A percentile compares a stretch with the other conserved stretches of the same genome.
Evolutionary conservation across 2,888 invertebrate species (phyloP).

Genomic region (Spisula subtruncata): DNA sequence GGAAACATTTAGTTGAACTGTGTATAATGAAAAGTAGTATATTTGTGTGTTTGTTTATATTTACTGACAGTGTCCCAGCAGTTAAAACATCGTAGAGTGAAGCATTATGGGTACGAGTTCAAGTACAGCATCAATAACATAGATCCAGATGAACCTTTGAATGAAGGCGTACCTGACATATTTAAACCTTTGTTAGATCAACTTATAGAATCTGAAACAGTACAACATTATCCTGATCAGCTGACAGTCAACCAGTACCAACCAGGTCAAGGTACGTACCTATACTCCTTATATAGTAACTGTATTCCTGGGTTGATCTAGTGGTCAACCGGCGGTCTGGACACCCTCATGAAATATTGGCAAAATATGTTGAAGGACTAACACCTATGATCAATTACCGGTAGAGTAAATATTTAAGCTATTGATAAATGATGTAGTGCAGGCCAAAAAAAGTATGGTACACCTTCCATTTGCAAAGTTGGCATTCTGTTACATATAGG

Average conservation of each 20-base stretch:
- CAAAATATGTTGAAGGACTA: no score
- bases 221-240: conserved; percentile 85
- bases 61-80: conserved; percentile 37
- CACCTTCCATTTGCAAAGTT: no score
- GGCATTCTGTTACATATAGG: no score
- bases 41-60: background rate
- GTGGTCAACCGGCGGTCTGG: no score
- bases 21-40: background rate
- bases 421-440: no score
- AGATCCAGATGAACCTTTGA: conserved; percentile 91
- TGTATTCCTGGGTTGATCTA: no score
- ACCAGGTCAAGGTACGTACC: conserved; percentile 88
- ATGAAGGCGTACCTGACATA: conserved; percentile 91
- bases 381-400: no score
- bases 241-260: conserved; percentile 88
- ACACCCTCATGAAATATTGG: no score
- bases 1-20: no score
- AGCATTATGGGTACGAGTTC: conserved; percentile 97
- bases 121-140: conserved; percentile 95
- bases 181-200: conserved; percentile 91
- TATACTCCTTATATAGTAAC: background rate
- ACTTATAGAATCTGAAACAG: conserved; percentile 88
- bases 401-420: no score
- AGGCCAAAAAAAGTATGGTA: no score
- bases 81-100: conserved; percentile 94